Evolutionary conservation across 2,113 vertebrate genomes (phyloP).

Genomic region (Anolis sagrei): DNA sequence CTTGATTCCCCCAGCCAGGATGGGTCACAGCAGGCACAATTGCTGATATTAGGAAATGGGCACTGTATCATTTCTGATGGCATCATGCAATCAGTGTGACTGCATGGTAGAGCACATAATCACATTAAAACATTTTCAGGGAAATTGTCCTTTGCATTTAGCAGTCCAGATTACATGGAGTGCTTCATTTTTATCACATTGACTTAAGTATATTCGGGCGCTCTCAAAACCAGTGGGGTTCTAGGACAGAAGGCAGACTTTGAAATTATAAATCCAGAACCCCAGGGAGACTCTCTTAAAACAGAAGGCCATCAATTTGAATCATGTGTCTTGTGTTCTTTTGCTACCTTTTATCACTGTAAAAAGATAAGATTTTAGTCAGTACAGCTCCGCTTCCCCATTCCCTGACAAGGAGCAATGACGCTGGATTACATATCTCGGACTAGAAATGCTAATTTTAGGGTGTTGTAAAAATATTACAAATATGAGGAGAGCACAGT

Average conservation of each 20-base stretch:
- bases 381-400: background rate
- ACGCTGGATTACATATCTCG: background rate
- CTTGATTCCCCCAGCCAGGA: too few species aligned
- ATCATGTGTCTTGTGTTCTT: background rate
- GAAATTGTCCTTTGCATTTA: slow-evolving; percentile 21
- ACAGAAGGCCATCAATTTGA: slow-evolving; percentile 21
- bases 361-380: background rate
- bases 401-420: background rate
- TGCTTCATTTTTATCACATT: slow-evolving; percentile 9
- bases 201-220: slow-evolving; percentile 20
- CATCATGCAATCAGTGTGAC: slow-evolving; percentile 11
- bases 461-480: background rate
- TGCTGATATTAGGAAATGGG: slow-evolving; percentile 15
- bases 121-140: slow-evolving; percentile 25
- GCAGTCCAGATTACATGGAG: slow-evolving; percentile 3
- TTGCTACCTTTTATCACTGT: background rate
- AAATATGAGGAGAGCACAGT: background rate
- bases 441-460: background rate
- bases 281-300: background rate
- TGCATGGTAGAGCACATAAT: slow-evolving; percentile 7
- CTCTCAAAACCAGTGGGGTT: slow-evolving; percentile 17
- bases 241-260: background rate
- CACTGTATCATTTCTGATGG: background rate
- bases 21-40: background rate
- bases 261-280: slow-evolving; percentile 1